Evolutionary conservation across 2,797 vertebrate species (phyloP).

Genomic region (Enteromius afrohamiltoni): DNA sequence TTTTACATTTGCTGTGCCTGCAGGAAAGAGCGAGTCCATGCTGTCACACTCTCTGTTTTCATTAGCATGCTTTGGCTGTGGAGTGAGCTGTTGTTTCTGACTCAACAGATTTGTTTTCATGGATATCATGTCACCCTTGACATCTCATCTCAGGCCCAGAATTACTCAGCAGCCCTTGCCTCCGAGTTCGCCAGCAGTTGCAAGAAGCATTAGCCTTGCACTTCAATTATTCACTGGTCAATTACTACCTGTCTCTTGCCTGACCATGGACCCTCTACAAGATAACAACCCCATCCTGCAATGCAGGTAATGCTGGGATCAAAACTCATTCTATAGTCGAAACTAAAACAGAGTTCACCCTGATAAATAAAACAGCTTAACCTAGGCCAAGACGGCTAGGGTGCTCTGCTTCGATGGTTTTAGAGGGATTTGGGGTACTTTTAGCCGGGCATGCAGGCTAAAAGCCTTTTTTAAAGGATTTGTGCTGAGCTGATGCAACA

Average conservation of each 20-base stretch:
- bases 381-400: neutral
- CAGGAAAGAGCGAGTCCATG: slow-evolving; percentile 14
- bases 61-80: slow-evolving; percentile 44
- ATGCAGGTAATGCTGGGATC: slow-evolving; percentile 37
- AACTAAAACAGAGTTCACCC: slow-evolving; percentile 29
- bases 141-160: slow-evolving; percentile 53
- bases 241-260: slow-evolving; percentile 24
- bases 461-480: neutral
- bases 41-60: slow-evolving; percentile 42
- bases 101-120: slow-evolving; percentile 53
- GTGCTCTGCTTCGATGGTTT: neutral
- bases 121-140: slow-evolving; percentile 49
- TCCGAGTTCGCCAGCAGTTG: slow-evolving; percentile 28
- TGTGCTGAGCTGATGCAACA: neutral
- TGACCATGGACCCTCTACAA: slow-evolving; percentile 4
- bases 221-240: slow-evolving; percentile 41
- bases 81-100: slow-evolving; percentile 48
- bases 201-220: slow-evolving; percentile 25
- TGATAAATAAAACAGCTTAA: slow-evolving; percentile 19
- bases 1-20: slow-evolving; percentile 32
- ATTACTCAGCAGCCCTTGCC: slow-evolving; percentile 40
- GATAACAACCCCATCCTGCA: slow-evolving; percentile 20
- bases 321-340: slow-evolving; percentile 25
- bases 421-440: neutral
- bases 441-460: neutral